Base-by-base conservation (phyloP, 1,140 invertebrate species). In the Ceratosolen fusciceps region DNA sequence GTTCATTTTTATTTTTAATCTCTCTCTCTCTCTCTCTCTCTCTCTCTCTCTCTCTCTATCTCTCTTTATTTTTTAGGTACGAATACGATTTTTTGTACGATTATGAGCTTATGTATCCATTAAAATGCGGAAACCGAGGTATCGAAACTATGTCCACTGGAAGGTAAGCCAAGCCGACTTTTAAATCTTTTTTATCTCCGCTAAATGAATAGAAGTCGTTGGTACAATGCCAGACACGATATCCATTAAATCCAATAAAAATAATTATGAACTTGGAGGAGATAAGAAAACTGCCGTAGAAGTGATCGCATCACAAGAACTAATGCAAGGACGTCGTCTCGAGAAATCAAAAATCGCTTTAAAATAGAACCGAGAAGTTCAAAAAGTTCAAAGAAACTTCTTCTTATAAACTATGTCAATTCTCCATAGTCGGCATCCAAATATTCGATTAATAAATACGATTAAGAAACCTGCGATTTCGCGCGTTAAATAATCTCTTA, bases 141-240 rank as follows among this genome's bases (percentile, higher is more conserved):
- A 7, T 21, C 9, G 2, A 52, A 52, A 34, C 29, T 62, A 5
- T 34, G 14, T 34, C 0, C 16, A 34, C 29, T 62, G 1, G 4
- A 3, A 65, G 31, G 31, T 65, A 16, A 19, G 14, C 1, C 34
- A 37, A 37, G 21, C 21, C 16, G 37, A 9, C 14, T 16, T 65
- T 65, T 37, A 37, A 5, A 21, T 0, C 60, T 37, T 37, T 65
- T 65, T 34, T 34, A 65, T 37, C 16, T 37, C 19, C 31, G 7
- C 21, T 65, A 65, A 65, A 37, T 65, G 21, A 65, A 31, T 26
- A 60, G 58, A 60, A 34, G 60, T 37, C 31, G 60, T 31, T 65
- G 60, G 60, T 14, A 65, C n/a, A 65, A 65, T 65, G 31, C 60
- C 60, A 65, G 34, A 2, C 31, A 8, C 10, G 37, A n/a, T 19